Conservation (phyloP, 2,888 invertebrate species). For the Acanthosepion lycidas region DNA sequence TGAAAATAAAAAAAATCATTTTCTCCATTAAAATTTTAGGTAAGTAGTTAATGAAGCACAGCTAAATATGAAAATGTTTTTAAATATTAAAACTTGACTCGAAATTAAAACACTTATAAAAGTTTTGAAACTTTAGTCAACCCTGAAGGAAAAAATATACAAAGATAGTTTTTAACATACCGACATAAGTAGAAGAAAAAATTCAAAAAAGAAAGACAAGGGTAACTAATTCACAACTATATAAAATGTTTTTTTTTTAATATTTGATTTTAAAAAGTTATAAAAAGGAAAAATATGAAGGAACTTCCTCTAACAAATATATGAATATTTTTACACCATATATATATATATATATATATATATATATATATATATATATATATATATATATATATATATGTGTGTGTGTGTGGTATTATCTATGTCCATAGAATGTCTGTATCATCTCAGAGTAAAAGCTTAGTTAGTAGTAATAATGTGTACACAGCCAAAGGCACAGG, state of each 20-base stretch:
- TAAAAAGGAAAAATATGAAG: too few relatives aligned
- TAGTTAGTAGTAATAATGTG: conserved; percentile 40
- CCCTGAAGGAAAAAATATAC: background rate
- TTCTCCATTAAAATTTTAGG: background rate
- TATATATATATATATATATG: background rate
- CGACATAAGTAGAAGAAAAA: background rate
- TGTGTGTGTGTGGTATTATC: background rate
- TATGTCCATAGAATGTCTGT: background rate
- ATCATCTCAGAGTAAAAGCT: conserved; percentile 36
- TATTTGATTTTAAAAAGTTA: too few relatives aligned
- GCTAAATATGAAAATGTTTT: background rate
- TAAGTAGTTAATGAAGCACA: background rate
- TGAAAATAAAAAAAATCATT: background rate
- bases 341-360: conserved; percentile 2
- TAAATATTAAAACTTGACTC: background rate
- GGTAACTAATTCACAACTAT: background rate
- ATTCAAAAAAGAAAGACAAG: background rate
- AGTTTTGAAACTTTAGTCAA: background rate
- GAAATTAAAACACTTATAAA: background rate
- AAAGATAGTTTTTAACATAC: conserved; percentile 8
- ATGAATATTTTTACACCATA: background rate
- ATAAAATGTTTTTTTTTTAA: background rate
- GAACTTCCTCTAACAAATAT: background rate
- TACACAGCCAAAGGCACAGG: conserved; percentile 45
- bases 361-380: conserved; percentile 2